phyloP scores from a whole-genome alignment of 2,113 vertebrate genomes.

The Odontesthes bonariensis region DNA sequence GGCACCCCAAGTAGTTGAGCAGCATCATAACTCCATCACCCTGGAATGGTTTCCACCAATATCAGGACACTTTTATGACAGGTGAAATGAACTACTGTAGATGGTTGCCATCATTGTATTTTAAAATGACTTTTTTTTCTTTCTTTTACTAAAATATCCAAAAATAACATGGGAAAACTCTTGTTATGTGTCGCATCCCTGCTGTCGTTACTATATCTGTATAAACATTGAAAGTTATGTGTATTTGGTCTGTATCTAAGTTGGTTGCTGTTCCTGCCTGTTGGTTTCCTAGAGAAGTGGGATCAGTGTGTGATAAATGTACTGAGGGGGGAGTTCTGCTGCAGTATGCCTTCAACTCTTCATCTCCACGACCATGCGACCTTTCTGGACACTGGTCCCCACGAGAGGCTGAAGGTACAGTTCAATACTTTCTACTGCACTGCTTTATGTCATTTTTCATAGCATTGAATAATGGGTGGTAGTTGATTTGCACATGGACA shows the following conservation, averaged over 20 bases:
- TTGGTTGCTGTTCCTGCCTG: constrained; percentile 89
- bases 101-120: constrained; percentile 6
- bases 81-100: constrained; percentile 86
- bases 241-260: constrained; percentile 87
- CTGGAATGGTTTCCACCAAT: constrained; percentile 98
- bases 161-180: background rate
- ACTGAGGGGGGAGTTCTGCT: constrained; percentile 90
- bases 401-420: constrained; percentile 95
- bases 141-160: background rate
- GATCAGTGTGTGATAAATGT: constrained; percentile 97
- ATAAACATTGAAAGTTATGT: background rate
- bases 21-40: constrained; percentile 83
- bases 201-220: background rate
- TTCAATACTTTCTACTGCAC: background rate
- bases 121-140: too few species aligned
- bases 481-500: background rate
- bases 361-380: constrained; percentile 93
- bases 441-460: background rate
- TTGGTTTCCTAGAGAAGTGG: constrained; percentile 99
- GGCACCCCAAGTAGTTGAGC: constrained; percentile 91
- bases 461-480: background rate
- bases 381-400: constrained; percentile 98
- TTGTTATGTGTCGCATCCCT: background rate
- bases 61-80: constrained; percentile 94
- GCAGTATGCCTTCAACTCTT: constrained; percentile 94